Evolutionary conservation across 1,140 invertebrate species (phyloP), one percentile per base, ranked within the genome.

Genomic region (Ruditapes philippinarum): DNA sequence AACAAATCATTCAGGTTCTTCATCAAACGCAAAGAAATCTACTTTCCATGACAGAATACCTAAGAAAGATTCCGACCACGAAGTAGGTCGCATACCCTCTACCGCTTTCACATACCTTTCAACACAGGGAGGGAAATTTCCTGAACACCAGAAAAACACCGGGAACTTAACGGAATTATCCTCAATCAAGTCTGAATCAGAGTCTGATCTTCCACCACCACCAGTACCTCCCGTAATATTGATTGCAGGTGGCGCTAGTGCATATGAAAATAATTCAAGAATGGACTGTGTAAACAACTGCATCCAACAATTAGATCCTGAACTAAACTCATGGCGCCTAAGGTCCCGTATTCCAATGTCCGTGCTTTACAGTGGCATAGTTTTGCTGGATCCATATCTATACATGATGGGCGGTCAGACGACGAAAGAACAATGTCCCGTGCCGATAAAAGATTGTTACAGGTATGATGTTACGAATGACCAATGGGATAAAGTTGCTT

Each of bases 371-470:
- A 57, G 73, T 54, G 57, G 40, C 9, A 42, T 45, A 3, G 28
- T 76, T 19, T 40, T 51, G 19, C 57, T 88, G 11, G 22, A 70
- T 14, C 60, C 36, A 7, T 45, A 25, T n/a, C 11, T 88, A 17
- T 88, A 88, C 28, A 62, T 88, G 3, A 79, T 25, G 9, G 85
- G 85, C n/a, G 85, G 85, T 31, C 85, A 51, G 11, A 11, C 25
- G n/a, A 14, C 17, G 25, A n/a, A 19, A 54, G 62, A 17, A 19
- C 40, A 14, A 12, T 60, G 28, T 4, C 31, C 2, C 0, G 28
- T 78, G 17, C 60, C 85, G 0, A 31, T 88, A 38, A 65, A 68
- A 33, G 57, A 88, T n/a, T 88, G 74, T 38, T 51, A 88, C 33
- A 25, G 22, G 4, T 88, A 88, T 51, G 62, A 80, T 28, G n/a